These are phyloP conservation scores for Phoebastria nigripes DNA, from an alignment of 2,797 vertebrate genomes.

Conservation along the genomic window DNA sequence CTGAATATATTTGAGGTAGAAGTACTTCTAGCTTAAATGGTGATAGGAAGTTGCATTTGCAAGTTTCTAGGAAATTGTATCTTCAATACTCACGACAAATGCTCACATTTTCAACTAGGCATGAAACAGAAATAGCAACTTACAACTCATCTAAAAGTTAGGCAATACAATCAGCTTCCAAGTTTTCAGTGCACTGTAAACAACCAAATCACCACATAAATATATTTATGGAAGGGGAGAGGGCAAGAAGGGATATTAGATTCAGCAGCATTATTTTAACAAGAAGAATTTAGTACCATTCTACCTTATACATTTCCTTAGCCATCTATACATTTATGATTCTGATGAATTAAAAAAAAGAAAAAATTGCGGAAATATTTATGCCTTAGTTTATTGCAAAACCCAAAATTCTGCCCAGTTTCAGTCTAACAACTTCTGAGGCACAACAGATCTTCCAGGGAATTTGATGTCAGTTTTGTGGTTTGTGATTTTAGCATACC, in stretches of 20 bases:
- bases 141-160: not conserved
- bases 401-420: not conserved
- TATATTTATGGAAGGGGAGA: not conserved
- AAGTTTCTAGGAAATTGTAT: not conserved
- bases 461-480: not conserved
- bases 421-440: not conserved
- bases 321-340: not conserved
- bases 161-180: not conserved
- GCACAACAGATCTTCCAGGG: not conserved
- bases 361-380: not conserved
- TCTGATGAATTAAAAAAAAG: not conserved
- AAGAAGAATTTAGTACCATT: not conserved
- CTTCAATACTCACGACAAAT: not conserved
- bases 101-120: not conserved
- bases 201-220: not conserved
- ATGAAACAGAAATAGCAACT: not conserved
- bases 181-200: not conserved
- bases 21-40: not conserved
- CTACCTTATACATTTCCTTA: not conserved
- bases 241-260: not conserved
- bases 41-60: not conserved
- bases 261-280: not conserved
- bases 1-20: not conserved
- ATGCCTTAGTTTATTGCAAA: not conserved
- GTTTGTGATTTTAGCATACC: not conserved